phyloP scores from a whole-genome alignment of 1,140 invertebrate species.

The Eriocheir sinensis region DNA sequence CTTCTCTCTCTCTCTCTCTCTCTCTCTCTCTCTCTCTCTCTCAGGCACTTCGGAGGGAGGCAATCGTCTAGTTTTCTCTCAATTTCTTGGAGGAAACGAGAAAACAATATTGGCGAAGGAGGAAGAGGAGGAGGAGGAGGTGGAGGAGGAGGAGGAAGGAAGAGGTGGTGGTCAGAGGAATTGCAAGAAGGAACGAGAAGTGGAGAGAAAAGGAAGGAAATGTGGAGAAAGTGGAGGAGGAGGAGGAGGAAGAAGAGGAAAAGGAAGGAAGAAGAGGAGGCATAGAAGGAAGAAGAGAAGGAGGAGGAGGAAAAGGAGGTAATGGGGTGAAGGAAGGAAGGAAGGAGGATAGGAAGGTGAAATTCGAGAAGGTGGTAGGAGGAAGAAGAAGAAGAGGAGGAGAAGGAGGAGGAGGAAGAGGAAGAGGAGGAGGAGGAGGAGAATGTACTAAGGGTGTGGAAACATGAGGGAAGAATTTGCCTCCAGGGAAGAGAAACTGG shows the following conservation, averaged over 20 bases:
- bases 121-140: neutral
- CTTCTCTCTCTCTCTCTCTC: constrained; percentile 15
- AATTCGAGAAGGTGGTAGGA: neutral
- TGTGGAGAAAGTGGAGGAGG: neutral
- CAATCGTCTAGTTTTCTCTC: neutral
- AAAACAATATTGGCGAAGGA: constrained; percentile 11
- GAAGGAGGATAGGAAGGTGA: neutral
- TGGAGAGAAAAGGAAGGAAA: neutral
- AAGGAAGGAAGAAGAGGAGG: neutral
- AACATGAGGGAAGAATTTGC: neutral
- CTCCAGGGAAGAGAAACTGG: neutral
- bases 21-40: constrained; percentile 42
- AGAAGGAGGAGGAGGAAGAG: neutral
- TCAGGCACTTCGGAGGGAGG: neutral
- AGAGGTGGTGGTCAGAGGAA: neutral
- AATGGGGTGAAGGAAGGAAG: neutral
- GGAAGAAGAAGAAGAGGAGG: neutral
- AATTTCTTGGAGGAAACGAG: no score
- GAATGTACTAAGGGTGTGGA: neutral
- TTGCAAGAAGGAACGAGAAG: neutral
- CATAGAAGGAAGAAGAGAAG: neutral
- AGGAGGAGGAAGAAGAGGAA: neutral
- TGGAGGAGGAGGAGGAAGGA: neutral
- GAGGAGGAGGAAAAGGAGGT: neutral
- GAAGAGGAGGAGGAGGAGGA: neutral